Conservation (phyloP, 2,888 invertebrate species). For the Polydrusus pterygomalis region DNA sequence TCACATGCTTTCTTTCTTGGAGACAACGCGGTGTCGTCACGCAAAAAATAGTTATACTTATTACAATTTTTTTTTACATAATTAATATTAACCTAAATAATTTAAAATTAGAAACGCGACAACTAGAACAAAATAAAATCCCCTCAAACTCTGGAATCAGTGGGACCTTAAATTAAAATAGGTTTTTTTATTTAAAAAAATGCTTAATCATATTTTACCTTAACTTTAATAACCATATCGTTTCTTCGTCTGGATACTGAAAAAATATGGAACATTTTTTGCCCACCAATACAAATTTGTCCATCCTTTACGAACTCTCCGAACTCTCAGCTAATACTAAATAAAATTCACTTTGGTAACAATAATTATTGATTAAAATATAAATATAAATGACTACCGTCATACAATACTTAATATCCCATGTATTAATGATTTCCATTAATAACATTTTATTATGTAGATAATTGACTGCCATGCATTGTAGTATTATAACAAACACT, state of each 20-base stretch:
- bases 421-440: background rate
- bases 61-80: no score
- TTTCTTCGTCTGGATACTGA: constrained; percentile 40
- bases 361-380: background rate
- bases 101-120: no score
- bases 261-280: constrained; percentile 35
- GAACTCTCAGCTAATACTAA: background rate
- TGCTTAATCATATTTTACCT: constrained; percentile 23
- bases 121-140: no score
- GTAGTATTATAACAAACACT: background rate
- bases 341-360: background rate
- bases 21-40: no score
- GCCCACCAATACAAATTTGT: constrained; percentile 22
- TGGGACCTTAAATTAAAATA: no score
- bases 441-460: background rate
- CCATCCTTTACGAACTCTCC: constrained; percentile 4
- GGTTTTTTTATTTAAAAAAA: no score
- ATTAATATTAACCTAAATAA: no score
- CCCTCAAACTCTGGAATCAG: no score
- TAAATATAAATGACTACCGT: background rate
- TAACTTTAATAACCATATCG: constrained; percentile 5
- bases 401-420: background rate
- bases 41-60: no score
- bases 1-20: no score
- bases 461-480: constrained; percentile 4